phyloP scores from a whole-genome alignment of 1,140 invertebrate species.

The Tenebrio molitor region DNA sequence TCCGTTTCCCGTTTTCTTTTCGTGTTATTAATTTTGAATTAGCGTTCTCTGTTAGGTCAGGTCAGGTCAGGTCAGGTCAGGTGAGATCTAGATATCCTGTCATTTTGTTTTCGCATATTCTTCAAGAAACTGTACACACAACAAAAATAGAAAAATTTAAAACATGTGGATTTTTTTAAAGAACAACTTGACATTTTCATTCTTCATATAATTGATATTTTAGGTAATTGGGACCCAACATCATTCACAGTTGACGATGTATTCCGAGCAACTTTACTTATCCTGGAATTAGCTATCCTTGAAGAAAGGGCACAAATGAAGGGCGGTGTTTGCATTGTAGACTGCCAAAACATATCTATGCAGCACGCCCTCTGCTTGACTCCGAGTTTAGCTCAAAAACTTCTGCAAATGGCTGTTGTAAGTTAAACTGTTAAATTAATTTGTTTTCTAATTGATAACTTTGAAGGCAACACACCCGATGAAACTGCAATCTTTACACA shows the following conservation, averaged over 20 bases:
- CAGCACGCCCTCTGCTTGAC: constrained; percentile 79
- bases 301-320: constrained; percentile 79
- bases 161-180: too few species aligned
- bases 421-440: constrained; percentile 57
- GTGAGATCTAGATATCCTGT: too few species aligned
- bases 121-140: too few species aligned
- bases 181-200: too few species aligned
- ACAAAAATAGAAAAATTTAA: too few species aligned
- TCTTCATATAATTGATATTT: too few species aligned
- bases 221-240: constrained; percentile 78
- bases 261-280: constrained; percentile 76
- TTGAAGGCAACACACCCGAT: constrained; percentile 78
- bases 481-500: constrained; percentile 79
- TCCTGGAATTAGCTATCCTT: constrained; percentile 78
- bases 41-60: too few species aligned
- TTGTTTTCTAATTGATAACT: constrained; percentile 5
- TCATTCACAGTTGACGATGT: constrained; percentile 76
- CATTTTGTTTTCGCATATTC: too few species aligned
- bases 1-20: too few species aligned
- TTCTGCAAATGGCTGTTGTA: constrained; percentile 75
- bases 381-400: constrained; percentile 73
- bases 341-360: constrained; percentile 76
- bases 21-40: too few species aligned
- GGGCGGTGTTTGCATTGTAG: constrained; percentile 80
- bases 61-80: too few species aligned